Evolutionary conservation across 2,888 invertebrate genomes (phyloP).

Genomic region (Nudaria mundana): DNA sequence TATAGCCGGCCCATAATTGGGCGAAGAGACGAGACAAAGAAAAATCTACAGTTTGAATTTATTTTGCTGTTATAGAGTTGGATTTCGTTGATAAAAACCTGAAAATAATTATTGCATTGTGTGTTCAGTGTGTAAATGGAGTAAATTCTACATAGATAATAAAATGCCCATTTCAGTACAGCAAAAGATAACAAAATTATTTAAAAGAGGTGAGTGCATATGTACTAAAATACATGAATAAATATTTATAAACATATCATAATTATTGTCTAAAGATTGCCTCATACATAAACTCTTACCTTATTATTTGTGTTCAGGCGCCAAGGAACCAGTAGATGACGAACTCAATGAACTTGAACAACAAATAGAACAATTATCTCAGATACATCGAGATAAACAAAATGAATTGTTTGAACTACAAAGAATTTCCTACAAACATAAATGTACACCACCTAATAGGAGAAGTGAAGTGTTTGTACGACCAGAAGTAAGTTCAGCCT

Average conservation of each 20-base stretch:
- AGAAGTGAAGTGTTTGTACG: constrained; percentile 45
- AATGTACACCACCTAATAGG: constrained; percentile 34
- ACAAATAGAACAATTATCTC: constrained; percentile 44
- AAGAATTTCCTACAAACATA: constrained; percentile 45
- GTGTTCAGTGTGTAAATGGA: too few species aligned
- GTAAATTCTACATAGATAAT: too few species aligned
- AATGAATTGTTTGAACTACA: constrained; percentile 59
- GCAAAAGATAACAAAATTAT: constrained; percentile 57
- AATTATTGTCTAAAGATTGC: too few species aligned
- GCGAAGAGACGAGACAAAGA: too few species aligned
- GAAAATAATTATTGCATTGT: too few species aligned
- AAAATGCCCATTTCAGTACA: constrained; percentile 52
- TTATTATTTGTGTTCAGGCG: constrained; percentile 21
- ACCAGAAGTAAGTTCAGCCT: constrained; percentile 56
- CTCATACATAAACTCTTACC: neutral
- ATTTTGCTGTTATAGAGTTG: too few species aligned
- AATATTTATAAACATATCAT: too few species aligned
- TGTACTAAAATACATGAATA: too few species aligned
- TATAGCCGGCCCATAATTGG: too few species aligned
- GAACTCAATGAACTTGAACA: constrained; percentile 54
- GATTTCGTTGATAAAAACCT: neutral
- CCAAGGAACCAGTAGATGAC: constrained; percentile 44
- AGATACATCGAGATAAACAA: constrained; percentile 49
- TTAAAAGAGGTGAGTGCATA: constrained; percentile 49
- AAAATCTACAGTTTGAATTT: too few species aligned